phyloP scores from a whole-genome alignment of 2,888 invertebrate genomes.

The Oeneis ivallda region DNA sequence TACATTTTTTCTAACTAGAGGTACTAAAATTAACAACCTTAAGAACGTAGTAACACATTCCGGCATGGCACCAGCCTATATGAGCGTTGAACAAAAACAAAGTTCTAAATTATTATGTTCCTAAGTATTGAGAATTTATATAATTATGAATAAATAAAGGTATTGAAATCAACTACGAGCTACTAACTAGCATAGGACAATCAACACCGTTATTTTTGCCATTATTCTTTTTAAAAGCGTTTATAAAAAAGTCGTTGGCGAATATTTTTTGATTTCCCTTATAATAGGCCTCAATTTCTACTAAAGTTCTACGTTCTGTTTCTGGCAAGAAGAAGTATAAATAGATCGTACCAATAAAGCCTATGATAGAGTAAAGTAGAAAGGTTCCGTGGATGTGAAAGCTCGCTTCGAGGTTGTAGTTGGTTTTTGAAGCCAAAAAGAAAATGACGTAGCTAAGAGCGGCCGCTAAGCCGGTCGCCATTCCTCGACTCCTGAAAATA shows the following conservation, averaged over 20 bases:
- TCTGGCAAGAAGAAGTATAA: constrained; percentile 79
- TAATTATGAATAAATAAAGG: background rate
- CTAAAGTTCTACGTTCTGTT: constrained; percentile 76
- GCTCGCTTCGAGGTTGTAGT: constrained; percentile 73
- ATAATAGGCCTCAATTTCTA: constrained; percentile 78
- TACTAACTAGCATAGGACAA: constrained; percentile 71
- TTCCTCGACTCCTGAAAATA: constrained; percentile 75
- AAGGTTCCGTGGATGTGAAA: constrained; percentile 77
- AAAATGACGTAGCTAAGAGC: constrained; percentile 73
- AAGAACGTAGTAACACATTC: constrained; percentile 4
- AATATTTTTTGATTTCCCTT: constrained; percentile 66
- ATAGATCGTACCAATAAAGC: constrained; percentile 71
- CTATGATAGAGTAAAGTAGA: constrained; percentile 69
- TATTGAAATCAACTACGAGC: constrained; percentile 32
- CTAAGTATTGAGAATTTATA: background rate
- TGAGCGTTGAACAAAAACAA: background rate
- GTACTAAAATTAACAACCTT: background rate
- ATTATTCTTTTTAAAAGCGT: constrained; percentile 62
- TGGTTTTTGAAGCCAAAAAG: constrained; percentile 78
- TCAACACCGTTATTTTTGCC: constrained; percentile 49
- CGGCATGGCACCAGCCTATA: background rate
- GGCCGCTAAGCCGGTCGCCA: constrained; percentile 77
- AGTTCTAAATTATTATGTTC: background rate
- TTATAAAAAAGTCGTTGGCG: constrained; percentile 71
- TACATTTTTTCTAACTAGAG: background rate